These are phyloP conservation scores for Zeugodacus cucurbitae DNA, from an alignment of 1,140 invertebrate species.

Conservation along the genomic window DNA sequence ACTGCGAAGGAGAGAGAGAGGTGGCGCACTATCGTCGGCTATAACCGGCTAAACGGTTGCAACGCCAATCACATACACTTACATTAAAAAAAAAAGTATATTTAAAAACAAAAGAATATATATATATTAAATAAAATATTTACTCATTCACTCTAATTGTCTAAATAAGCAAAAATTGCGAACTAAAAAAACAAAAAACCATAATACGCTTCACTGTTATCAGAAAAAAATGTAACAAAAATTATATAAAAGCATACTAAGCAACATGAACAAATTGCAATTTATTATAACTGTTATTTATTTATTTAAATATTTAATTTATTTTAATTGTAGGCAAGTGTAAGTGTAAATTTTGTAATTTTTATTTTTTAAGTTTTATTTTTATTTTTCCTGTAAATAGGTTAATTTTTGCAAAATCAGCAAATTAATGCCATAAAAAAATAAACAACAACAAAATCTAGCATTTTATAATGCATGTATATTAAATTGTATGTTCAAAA, in stretches of 20 bases:
- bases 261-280: slow-evolving; percentile 4
- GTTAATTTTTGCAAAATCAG: neutral
- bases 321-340: neutral
- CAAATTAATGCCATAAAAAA: neutral
- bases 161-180: neutral
- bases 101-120: too few species aligned
- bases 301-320: neutral
- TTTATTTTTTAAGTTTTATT: neutral
- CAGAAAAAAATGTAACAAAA: slow-evolving; percentile 26
- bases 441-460: neutral
- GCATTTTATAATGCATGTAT: neutral
- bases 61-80: too few species aligned
- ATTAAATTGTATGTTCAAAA: too few species aligned
- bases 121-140: neutral
- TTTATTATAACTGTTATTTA: neutral
- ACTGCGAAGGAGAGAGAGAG: too few species aligned
- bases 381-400: neutral
- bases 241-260: neutral
- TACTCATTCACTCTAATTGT: slow-evolving; percentile 34
- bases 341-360: neutral
- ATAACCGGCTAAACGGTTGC: too few species aligned
- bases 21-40: too few species aligned
- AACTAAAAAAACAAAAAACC: neutral
- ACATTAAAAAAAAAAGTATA: too few species aligned
- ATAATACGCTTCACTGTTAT: slow-evolving; percentile 36